Base-by-base conservation (phyloP, 53 echinoderm and acorn worm genomes). In the Luidia sarsii region DNA sequence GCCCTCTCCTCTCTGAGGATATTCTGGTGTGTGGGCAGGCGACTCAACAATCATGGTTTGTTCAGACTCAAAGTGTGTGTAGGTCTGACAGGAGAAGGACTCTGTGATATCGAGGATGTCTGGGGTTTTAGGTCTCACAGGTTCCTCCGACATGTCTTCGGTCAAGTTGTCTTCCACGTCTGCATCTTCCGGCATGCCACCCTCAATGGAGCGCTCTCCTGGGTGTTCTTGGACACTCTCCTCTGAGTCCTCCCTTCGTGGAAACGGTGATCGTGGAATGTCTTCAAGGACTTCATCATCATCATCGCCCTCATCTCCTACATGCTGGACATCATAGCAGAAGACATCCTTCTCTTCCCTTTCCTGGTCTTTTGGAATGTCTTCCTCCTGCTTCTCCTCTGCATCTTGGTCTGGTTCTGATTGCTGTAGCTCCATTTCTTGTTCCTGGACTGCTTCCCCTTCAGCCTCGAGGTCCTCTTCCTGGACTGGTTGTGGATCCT, bases 51-150 rank as follows among this genome's bases (percentile, higher is more conserved):
- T 28, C 25, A 39, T 37, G 7, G 22, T 45, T 19, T 27, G 43
- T 32, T 77, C 33, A 20, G 35, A 36, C 43, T 46, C 1, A 25
- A 77, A 48, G 29, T 77, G 77, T 18, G 30, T 61, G 18, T 77
- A 77, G 33, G 34, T 57, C 7, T 72, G 72, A 11, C 57, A 55
- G 9, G 83, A 83, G 70, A 70, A 83, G 1, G 69, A 54, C 39
- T 83, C 83, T 33, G 83, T 83, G 61, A 83, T 83, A 52, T 83
- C 83, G 21, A 83, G 33, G 16, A 83, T 84, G 38, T 71, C 64
- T 23, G 84, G 84, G 39, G 68, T 49, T 21, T 22, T 27, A 36
- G 71, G 65, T 52, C 33, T 49, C 31, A 71, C 73, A 37, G 34
- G 23, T 3, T 61, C 81, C 16, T 55, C 36, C 21, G 13, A 45